phyloP scores from a whole-genome alignment of 2,113 vertebrate genomes.

The Vulpes vulpes region DNA sequence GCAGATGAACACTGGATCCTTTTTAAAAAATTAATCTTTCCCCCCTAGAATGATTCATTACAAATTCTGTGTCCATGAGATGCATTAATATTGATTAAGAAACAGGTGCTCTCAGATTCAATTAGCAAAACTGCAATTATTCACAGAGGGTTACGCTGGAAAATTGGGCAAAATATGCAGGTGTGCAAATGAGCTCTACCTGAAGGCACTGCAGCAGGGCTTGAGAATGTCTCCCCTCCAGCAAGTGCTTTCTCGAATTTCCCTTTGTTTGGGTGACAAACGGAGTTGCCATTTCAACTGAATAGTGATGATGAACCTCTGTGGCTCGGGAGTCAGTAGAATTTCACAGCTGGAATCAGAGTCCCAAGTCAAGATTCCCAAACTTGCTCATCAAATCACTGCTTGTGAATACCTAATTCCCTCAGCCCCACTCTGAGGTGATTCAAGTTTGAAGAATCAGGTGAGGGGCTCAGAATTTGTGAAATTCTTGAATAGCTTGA shows the following conservation, averaged over 20 bases:
- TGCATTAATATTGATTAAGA: constrained; percentile 84
- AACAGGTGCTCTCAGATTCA: constrained; percentile 80
- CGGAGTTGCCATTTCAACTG: neutral
- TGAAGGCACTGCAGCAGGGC: neutral
- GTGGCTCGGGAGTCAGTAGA: neutral
- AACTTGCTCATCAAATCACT: neutral
- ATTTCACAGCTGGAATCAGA: neutral
- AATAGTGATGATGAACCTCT: neutral
- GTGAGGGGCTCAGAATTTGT: neutral
- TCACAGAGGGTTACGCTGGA: constrained; percentile 65
- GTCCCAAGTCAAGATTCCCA: neutral
- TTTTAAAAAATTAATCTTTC: constrained; percentile 35
- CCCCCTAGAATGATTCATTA: constrained; percentile 74
- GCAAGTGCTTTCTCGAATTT: neutral
- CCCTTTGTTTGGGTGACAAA: constrained; percentile 23
- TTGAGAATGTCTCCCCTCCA: constrained; percentile 15
- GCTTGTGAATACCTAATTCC: neutral
- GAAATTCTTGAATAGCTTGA: neutral
- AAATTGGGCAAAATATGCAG: constrained; percentile 70
- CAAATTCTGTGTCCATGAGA: constrained; percentile 61
- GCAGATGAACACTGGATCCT: neutral
- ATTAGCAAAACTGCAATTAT: constrained; percentile 81
- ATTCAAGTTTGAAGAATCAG: neutral
- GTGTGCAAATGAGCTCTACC: constrained; percentile 66
- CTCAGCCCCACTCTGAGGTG: neutral